A percentile compares a stretch with the other conserved stretches of the same genome.
phyloP scores from a whole-genome alignment of 1,140 invertebrate genomes.

The Apis florea region DNA sequence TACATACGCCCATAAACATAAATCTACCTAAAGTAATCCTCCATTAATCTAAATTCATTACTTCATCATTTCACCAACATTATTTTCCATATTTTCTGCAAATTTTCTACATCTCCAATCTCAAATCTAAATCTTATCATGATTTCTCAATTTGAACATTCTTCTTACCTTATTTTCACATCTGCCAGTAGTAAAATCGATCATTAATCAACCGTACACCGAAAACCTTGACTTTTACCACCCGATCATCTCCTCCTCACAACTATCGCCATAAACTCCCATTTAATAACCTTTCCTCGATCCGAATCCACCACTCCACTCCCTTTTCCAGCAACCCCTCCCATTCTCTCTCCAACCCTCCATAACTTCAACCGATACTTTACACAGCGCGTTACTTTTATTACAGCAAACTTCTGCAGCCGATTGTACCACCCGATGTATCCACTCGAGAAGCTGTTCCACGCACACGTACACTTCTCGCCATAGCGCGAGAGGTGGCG shows the following conservation, averaged over 20 bases:
- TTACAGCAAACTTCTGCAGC: slow-evolving; percentile 43
- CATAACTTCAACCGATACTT: neutral
- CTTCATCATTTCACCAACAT: neutral
- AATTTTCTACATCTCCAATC: no score
- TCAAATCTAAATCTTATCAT: no score
- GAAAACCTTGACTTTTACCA: no score
- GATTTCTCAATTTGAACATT: neutral
- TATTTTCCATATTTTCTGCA: no score
- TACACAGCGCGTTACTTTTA: slow-evolving; percentile 34
- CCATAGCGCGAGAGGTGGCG: neutral
- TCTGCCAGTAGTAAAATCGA: no score
- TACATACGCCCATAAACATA: neutral
- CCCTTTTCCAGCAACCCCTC: no score
- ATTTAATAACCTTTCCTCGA: no score
- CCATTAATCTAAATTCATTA: slow-evolving; percentile 14
- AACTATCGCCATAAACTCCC: no score
- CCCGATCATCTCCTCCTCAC: no score
- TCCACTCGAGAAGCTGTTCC: slow-evolving; percentile 33
- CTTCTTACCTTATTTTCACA: no score
- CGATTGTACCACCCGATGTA: slow-evolving; percentile 52
- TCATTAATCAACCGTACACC: no score
- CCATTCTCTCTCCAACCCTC: neutral
- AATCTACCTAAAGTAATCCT: slow-evolving; percentile 23
- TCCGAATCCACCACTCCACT: no score
- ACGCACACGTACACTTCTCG: neutral